These are phyloP conservation scores for Aphyosemion australe DNA, from an alignment of 2,113 vertebrate genomes.

Conservation along the genomic window DNA sequence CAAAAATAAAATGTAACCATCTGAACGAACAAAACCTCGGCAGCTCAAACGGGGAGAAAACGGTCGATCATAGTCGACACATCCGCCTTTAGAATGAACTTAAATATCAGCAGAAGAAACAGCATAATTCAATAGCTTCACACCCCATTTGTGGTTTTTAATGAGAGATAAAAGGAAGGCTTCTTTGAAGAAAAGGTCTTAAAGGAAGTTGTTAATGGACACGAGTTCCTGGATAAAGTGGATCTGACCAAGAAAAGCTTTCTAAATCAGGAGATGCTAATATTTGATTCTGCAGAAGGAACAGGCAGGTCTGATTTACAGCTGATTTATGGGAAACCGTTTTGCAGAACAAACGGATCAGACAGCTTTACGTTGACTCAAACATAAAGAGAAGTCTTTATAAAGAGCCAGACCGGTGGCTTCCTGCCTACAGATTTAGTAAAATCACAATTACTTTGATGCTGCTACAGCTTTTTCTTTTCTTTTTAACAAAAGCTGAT, in stretches of 20 bases:
- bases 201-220: background rate
- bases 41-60: no score
- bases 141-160: background rate
- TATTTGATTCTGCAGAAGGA: background rate
- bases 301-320: background rate
- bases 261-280: no score
- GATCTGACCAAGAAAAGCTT: background rate
- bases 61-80: no score
- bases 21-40: no score
- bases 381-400: background rate
- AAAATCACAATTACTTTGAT: background rate
- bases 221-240: background rate
- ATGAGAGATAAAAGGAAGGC: background rate
- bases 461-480: background rate
- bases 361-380: no score
- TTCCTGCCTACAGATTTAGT: background rate
- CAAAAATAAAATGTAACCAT: no score
- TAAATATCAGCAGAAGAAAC: background rate
- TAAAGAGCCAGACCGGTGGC: background rate
- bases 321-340: background rate
- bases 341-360: background rate
- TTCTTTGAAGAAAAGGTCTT: background rate
- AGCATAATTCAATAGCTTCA: background rate
- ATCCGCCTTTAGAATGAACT: no score
- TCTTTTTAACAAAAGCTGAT: background rate